These are phyloP conservation scores for Zhengitettix transpicula DNA, from an alignment of 2,888 invertebrate species.

Conservation along the genomic window DNA sequence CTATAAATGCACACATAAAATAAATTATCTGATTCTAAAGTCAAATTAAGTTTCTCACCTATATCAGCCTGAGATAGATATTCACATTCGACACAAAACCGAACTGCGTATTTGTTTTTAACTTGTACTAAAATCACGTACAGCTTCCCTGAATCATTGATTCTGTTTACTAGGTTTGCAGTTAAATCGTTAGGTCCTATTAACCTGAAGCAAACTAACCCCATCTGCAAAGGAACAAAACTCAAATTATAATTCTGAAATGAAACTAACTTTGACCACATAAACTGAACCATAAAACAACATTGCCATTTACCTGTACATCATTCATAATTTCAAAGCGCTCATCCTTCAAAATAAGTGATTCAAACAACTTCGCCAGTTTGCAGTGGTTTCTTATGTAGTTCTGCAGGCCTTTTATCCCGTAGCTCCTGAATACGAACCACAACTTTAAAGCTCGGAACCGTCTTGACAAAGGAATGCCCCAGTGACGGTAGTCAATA, in stretches of 20 bases:
- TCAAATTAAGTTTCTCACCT: background rate
- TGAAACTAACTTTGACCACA: background rate
- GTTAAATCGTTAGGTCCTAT: background rate
- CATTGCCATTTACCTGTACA: constrained; percentile 25
- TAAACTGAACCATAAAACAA: background rate
- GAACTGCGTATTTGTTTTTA: background rate
- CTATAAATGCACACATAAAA: too few relatives aligned
- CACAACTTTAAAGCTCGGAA: constrained; percentile 75
- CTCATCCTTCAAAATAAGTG: constrained; percentile 42
- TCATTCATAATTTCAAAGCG: constrained; percentile 63
- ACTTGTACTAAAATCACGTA: background rate
- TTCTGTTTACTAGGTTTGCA: background rate
- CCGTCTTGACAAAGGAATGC: constrained; percentile 67
- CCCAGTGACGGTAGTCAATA: constrained; percentile 51
- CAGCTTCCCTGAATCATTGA: background rate
- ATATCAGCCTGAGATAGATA: background rate
- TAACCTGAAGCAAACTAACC: constrained; percentile 73
- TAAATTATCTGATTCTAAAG: too few relatives aligned
- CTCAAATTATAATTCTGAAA: background rate
- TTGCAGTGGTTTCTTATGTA: constrained; percentile 70
- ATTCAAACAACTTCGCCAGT: constrained; percentile 58
- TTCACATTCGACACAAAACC: background rate
- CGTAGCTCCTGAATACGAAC: constrained; percentile 72
- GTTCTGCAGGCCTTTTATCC: constrained; percentile 59
- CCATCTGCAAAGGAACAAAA: constrained; percentile 31